Base-by-base conservation (phyloP, 2,888 invertebrate genomes). In the Macrophya alboannulata region DNA sequence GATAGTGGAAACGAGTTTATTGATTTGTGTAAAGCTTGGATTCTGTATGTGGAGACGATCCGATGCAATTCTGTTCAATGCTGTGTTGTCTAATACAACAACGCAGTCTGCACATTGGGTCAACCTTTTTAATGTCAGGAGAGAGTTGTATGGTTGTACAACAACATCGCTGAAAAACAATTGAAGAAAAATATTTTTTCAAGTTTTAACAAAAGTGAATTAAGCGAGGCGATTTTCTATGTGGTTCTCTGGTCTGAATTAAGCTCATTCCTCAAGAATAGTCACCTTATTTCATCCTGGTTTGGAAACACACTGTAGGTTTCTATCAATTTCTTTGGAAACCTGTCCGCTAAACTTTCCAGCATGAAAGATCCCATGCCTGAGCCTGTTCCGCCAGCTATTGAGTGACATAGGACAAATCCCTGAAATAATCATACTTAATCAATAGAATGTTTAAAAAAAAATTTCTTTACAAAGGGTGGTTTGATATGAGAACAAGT, bases 261-360 rank as follows among this genome's bases (percentile, higher is more conserved):
- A n/a, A n/a, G 59, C 21, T 59, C 43, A 25, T 17, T 43, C 12
- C 37, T 17, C 9, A n/a, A 84, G 8, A 9, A 76, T 74, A 79
- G 84, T 88, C 92, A 96, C 96, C 97, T 97, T 90, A 98, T 98
- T 95, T 98, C 98, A 94, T 98, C 98, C 92, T 98, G 97, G 94
- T 99, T 99, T 0, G 99, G 99, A 93, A 99, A 99, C 4, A 99
- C 99, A 92, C 99, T 99, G 94, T 99, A 99, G 0, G 99, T 99
- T 94, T 99, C 98, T 59, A 99, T 97, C 55, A 99, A 94, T 93
- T 99, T 99, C 94, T 99, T 99, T 0, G 99, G 99, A 94, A 98
- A 99, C 89, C 98, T 96, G 92, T 98, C 98, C 0, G 98, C 97
- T 0, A 98, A 94, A 87, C 97, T 97, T 93, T 98, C 98, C 87